A percentile compares a stretch with the other conserved stretches of the same genome.
phyloP scores from a whole-genome alignment of 2,888 invertebrate species.

The Drosophila neutralis region DNA sequence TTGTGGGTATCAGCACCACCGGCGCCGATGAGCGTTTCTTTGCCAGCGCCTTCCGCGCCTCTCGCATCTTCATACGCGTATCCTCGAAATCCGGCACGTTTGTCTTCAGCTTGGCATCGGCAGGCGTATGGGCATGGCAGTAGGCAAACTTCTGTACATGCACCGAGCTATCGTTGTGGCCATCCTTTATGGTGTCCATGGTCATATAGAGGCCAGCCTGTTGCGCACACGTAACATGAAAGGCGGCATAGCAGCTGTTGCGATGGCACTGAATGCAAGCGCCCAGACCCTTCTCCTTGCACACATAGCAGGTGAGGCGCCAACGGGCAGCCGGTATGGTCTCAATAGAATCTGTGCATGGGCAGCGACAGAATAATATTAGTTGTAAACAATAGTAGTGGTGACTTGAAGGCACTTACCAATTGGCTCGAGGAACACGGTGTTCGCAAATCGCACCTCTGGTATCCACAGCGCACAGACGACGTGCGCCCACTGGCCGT shows the following conservation, averaged over 20 bases:
- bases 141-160: constrained; percentile 97
- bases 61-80: constrained; percentile 92
- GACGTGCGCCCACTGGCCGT: constrained; percentile 98
- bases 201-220: constrained; percentile 97
- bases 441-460: constrained; percentile 98
- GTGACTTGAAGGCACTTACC: constrained; percentile 84
- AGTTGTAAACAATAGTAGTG: background rate
- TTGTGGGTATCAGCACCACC: constrained; percentile 96
- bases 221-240: constrained; percentile 99
- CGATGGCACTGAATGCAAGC: constrained; percentile 99
- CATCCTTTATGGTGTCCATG: constrained; percentile 94
- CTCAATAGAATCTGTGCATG: constrained; percentile 92
- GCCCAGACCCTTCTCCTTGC: constrained; percentile 95
- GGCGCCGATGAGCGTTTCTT: constrained; percentile 96
- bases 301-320: constrained; percentile 98
- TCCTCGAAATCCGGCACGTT: constrained; percentile 87
- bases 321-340: constrained; percentile 98
- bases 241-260: constrained; percentile 97
- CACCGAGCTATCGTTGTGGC: constrained; percentile 89
- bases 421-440: constrained; percentile 98
- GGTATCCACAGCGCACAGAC: constrained; percentile 99
- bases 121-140: constrained; percentile 94
- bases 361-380: background rate
- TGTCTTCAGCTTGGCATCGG: constrained; percentile 83
- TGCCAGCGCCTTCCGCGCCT: constrained; percentile 93